Evolutionary conservation across 1,140 invertebrate species (phyloP).

Genomic region (Trachymyrmex septentrionalis): DNA sequence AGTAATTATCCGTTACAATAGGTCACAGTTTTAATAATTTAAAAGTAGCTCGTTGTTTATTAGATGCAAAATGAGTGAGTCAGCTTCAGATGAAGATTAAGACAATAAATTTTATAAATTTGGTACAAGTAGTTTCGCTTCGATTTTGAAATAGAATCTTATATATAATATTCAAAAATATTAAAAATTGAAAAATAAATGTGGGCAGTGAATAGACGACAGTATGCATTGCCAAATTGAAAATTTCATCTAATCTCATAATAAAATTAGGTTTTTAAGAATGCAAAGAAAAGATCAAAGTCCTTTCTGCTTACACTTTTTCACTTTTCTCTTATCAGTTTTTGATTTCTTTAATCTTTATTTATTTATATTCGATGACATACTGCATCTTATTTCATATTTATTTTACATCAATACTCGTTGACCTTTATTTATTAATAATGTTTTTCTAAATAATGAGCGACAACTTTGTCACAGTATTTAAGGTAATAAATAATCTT

Average conservation of each 20-base stretch:
- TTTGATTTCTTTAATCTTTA: neutral
- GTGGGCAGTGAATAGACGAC: no score
- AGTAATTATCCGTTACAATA: neutral
- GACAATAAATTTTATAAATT: neutral
- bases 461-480: neutral
- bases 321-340: neutral
- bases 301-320: neutral
- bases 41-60: neutral
- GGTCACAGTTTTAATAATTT: neutral
- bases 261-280: neutral
- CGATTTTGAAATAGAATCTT: neutral
- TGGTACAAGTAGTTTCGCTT: neutral
- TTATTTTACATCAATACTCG: neutral
- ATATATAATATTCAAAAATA: neutral
- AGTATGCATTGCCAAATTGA: neutral
- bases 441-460: neutral
- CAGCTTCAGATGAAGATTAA: neutral
- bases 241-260: neutral
- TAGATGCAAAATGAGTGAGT: constrained; percentile 1
- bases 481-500: neutral
- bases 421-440: neutral
- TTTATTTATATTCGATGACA: neutral
- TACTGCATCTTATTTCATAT: neutral
- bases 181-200: neutral
- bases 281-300: neutral